Percentiles rank a stretch among this genome's conserved stretches.
phyloP scores from a whole-genome alignment of 30 jellyfish, hydroid and myxozoan genomes.

The Chrysaora quinquecirrha region DNA sequence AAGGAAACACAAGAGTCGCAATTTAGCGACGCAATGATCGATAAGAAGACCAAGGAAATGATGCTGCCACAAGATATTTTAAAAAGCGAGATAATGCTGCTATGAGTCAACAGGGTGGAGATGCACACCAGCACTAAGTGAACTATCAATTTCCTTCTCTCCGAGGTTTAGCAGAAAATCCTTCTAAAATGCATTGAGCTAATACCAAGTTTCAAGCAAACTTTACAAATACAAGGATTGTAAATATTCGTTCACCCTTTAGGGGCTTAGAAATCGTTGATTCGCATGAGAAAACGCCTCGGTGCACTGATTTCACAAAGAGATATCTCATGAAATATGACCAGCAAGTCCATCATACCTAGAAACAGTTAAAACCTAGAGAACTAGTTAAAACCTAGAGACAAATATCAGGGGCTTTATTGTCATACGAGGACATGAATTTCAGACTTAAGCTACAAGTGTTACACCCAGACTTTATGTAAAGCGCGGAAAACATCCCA shows the following conservation, averaged over 20 bases:
- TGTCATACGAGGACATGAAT: too few relatives aligned
- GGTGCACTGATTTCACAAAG: too few relatives aligned
- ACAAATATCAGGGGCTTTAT: too few relatives aligned
- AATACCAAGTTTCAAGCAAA: background rate
- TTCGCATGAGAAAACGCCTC: too few relatives aligned
- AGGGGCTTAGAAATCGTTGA: background rate
- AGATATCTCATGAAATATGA: too few relatives aligned
- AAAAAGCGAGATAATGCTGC: slow-evolving; percentile 5
- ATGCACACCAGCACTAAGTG: background rate
- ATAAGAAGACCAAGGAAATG: slow-evolving; percentile 4
- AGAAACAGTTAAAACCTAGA: too few relatives aligned
- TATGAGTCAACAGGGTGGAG: slow-evolving; percentile 10
- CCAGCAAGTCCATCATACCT: too few relatives aligned
- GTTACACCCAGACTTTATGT: too few relatives aligned
- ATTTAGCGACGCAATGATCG: background rate
- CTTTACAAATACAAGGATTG: background rate
- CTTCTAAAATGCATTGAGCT: background rate
- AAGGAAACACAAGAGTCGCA: background rate
- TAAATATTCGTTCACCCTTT: background rate
- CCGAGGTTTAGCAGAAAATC: background rate
- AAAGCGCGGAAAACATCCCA: too few relatives aligned
- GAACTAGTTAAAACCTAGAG: too few relatives aligned
- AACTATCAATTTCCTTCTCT: background rate
- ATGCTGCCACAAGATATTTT: slow-evolving; percentile 3
- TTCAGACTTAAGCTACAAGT: too few relatives aligned